Percentiles rank a stretch among this genome's conserved stretches.
phyloP scores from a whole-genome alignment of 2,797 vertebrate species.

The Clarias platycephalus region DNA sequence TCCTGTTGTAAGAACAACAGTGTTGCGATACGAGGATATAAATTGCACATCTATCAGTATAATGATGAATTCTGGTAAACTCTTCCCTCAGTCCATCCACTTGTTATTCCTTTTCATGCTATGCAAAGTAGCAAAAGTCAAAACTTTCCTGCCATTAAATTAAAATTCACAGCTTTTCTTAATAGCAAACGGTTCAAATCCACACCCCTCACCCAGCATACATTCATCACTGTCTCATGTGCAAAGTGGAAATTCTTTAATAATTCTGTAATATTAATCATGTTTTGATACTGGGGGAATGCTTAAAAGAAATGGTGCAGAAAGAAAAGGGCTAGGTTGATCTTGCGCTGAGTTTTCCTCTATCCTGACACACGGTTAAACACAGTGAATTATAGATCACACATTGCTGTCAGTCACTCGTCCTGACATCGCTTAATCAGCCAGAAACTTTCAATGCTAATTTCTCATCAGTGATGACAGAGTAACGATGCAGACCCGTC shows the following conservation, averaged over 20 bases:
- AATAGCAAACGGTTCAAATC: not conserved
- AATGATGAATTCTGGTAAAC: not conserved
- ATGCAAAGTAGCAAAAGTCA: not conserved
- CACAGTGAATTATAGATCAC: constrained; percentile 32
- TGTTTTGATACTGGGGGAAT: not conserved
- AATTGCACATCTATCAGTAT: not conserved
- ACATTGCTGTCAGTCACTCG: constrained; percentile 26
- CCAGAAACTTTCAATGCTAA: constrained; percentile 30
- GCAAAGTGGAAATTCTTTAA: not conserved
- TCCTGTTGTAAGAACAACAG: not conserved
- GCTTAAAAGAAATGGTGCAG: not conserved
- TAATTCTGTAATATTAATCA: not conserved
- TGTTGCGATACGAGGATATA: not conserved
- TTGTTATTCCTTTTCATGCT: not conserved
- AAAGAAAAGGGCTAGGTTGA: not conserved
- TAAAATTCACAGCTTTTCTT: not conserved
- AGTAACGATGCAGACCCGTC: not conserved
- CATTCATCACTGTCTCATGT: not conserved
- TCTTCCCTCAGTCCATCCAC: not conserved
- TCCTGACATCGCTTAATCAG: constrained; percentile 28
- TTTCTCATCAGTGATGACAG: constrained; percentile 29
- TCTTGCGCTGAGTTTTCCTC: not conserved
- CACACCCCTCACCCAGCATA: not conserved
- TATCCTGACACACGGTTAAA: not conserved
- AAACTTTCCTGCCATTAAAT: constrained; percentile 23